Percentiles rank a stretch among this genome's conserved stretches.
Evolutionary conservation across 2,113 vertebrate genomes (phyloP).

Genomic region (Archilochus colubris): DNA sequence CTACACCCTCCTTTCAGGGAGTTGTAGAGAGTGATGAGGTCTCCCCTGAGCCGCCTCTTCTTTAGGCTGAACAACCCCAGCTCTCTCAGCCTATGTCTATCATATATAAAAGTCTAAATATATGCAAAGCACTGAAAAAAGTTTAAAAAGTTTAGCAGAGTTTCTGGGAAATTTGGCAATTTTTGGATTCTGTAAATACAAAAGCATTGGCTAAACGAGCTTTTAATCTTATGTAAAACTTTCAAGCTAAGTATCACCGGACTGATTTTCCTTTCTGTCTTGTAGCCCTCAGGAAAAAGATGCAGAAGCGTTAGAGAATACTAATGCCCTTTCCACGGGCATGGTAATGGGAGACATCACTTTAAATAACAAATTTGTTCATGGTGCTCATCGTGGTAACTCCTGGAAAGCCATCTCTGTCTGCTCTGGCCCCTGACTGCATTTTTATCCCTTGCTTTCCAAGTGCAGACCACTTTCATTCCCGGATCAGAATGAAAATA

Average conservation of each 20-base stretch:
- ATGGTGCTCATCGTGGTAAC: background rate
- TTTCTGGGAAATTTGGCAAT: background rate
- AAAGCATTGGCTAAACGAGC: background rate
- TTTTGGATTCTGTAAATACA: background rate
- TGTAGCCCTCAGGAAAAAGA: background rate
- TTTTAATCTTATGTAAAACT: background rate
- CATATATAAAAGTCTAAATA: background rate
- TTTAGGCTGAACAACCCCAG: too few species aligned
- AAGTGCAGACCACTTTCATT: background rate
- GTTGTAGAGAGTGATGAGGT: too few species aligned
- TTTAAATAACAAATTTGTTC: rapidly evolving
- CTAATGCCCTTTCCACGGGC: background rate
- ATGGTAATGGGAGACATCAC: too few species aligned
- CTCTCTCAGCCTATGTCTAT: too few species aligned
- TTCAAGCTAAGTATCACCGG: background rate
- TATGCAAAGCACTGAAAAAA: background rate
- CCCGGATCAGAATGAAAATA: background rate
- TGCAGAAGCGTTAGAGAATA: background rate
- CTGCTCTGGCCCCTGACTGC: background rate
- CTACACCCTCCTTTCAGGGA: too few species aligned
- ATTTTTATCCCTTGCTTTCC: background rate
- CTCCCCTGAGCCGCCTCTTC: too few species aligned
- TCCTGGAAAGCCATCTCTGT: background rate
- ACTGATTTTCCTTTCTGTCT: background rate
- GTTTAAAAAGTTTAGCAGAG: background rate